Conservation (phyloP, 1,140 invertebrate species). For the Heliconius nattereri region DNA sequence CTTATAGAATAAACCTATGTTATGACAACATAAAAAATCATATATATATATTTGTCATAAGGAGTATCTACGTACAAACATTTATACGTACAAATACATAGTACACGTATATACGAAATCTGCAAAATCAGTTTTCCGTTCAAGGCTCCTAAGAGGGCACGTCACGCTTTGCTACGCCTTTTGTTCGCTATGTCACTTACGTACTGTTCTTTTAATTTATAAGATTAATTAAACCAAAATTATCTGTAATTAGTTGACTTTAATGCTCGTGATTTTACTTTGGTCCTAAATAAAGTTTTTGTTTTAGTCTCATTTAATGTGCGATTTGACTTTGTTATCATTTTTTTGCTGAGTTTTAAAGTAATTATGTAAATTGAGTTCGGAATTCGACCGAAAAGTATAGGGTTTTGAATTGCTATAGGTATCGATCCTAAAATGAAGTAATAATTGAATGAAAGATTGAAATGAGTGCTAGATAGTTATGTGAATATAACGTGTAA, state of each 20-base stretch:
- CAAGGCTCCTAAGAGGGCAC: conserved; percentile 10
- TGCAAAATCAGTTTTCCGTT: not conserved
- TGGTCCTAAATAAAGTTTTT: conserved; percentile 22
- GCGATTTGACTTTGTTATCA: not conserved
- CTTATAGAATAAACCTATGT: too few relatives aligned
- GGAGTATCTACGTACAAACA: too few relatives aligned
- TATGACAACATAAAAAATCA: too few relatives aligned
- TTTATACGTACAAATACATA: not conserved
- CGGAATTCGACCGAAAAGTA: too few relatives aligned
- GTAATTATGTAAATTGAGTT: not conserved
- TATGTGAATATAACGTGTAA: too few relatives aligned
- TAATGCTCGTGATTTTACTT: conserved; percentile 32
- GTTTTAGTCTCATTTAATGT: not conserved
- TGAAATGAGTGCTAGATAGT: too few relatives aligned
- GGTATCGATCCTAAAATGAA: too few relatives aligned
- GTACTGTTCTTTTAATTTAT: conserved; percentile 32
- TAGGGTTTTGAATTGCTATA: too few relatives aligned
- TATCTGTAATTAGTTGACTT: conserved; percentile 40
- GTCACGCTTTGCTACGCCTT: conserved; percentile 18
- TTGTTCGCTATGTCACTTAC: conserved; percentile 24
- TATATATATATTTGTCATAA: too few relatives aligned
- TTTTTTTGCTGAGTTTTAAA: not conserved
- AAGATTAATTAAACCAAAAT: conserved; percentile 39
- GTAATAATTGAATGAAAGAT: too few relatives aligned
- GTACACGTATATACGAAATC: not conserved